Evolutionary conservation across 2,888 invertebrate species (phyloP), one percentile per base, ranked within the genome.

Genomic region (Tiliacea aurago): DNA sequence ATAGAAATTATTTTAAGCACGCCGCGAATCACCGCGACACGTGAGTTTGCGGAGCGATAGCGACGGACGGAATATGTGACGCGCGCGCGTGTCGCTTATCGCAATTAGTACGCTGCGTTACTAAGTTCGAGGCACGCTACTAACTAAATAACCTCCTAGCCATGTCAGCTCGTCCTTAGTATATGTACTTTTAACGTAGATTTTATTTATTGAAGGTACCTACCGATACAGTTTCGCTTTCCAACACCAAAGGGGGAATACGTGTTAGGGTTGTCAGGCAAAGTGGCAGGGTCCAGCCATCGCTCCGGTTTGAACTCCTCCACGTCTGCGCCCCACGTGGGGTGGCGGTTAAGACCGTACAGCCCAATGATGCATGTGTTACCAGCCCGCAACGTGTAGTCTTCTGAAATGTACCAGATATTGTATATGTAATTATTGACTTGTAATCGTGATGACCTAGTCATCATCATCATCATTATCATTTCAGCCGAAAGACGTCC

Each of bases 281-380:
- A 70, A 0, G 76, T 84, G 10, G 85, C 76, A 0, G 89, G 88
- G 62, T 91, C 86, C 18, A 93, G 80, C 93, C 93, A 93, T 15
- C 93, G 83, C 58, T 93, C 92, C 0, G 93, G 93, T 18, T 84
- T 90, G 81, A 93, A 93, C 75, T 90, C 80, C n/a, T 92, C 82
- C 0, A 83, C 91, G 68, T 93, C 92, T 1, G 86, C 66, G 5
- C 93, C 93, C 93, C 93, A 93, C 49, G 90, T 85, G 0, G 92
- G 89, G 45, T 92, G 89, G 6, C 90, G 88, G 78, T 91, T 90
- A 41, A 93, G 83, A 0, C 91, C 92, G 53, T 89, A 90, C 0
- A 91, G 67, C 37, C 89, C 85, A 70, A 91, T 70, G 59, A 92
- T 70, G 71, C 91, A 91, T 0, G 89, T 88, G 4, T 88, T 75